Conservation (phyloP, 2,113 vertebrate species). For the Mustela nigripes region DNA sequence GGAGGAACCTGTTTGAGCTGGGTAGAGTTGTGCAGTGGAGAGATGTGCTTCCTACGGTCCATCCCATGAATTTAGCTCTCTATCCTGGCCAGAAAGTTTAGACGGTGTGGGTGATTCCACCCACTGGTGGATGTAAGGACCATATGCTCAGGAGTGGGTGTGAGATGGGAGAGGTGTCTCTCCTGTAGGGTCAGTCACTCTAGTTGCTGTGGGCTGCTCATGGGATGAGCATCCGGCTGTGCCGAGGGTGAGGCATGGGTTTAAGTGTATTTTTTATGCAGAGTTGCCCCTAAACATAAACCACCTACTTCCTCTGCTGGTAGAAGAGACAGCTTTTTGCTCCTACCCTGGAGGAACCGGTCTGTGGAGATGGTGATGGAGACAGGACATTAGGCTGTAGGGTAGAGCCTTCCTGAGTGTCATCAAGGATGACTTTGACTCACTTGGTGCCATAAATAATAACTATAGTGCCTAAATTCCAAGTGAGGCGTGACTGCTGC, state of each 20-base stretch:
- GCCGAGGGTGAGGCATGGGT: constrained; percentile 16
- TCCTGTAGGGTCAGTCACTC: constrained; percentile 66
- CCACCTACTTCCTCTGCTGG: constrained; percentile 43
- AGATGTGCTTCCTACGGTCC: not conserved
- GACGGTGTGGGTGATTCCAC: constrained; percentile 60
- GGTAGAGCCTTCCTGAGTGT: not conserved
- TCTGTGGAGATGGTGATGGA: not conserved
- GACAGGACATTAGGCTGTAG: not conserved
- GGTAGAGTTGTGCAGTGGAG: not conserved
- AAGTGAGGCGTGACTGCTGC: not conserved
- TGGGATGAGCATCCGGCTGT: constrained; percentile 26
- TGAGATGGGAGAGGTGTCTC: constrained; percentile 29
- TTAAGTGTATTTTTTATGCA: constrained; percentile 32
- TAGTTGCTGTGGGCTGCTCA: constrained; percentile 59
- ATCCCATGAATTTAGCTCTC: constrained; percentile 35
- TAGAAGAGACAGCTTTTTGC: constrained; percentile 52
- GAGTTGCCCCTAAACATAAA: constrained; percentile 13
- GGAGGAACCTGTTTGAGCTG: not conserved
- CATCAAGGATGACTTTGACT: constrained; percentile 40
- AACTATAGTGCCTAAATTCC: not conserved
- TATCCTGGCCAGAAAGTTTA: constrained; percentile 11
- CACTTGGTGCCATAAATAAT: not conserved
- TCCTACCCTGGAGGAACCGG: not conserved
- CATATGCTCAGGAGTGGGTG: constrained; percentile 77
- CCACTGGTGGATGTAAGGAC: constrained; percentile 59